Conservation (phyloP, 92 coral and sea anemone species). For the Anthopleura xanthogrammica region DNA sequence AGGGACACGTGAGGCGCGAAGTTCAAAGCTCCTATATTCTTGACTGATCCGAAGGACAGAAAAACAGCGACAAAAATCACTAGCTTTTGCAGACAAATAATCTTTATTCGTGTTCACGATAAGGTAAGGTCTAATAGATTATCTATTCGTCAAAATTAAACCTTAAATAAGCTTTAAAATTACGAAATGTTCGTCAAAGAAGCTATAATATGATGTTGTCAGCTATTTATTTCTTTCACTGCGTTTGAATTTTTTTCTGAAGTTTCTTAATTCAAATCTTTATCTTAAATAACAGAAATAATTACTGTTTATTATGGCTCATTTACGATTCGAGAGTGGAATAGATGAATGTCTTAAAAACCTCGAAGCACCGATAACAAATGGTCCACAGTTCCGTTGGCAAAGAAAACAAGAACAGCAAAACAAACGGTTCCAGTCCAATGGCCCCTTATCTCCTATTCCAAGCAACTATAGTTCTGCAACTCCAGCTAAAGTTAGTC, state of each 20-base stretch:
- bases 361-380: constrained; percentile 85
- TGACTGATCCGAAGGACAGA: background rate
- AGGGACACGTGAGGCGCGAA: background rate
- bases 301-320: constrained; percentile 58
- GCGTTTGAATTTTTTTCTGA: background rate
- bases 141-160: background rate
- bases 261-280: background rate
- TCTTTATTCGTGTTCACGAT: background rate
- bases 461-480: constrained; percentile 29
- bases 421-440: constrained; percentile 19
- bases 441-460: constrained; percentile 53
- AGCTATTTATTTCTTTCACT: background rate
- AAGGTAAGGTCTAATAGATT: background rate
- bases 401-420: constrained; percentile 72
- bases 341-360: constrained; percentile 83
- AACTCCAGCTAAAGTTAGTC: constrained; percentile 39
- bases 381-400: constrained; percentile 90
- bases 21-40: background rate
- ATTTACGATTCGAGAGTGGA: constrained; percentile 81
- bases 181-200: background rate
- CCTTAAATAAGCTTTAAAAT: background rate
- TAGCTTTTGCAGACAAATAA: background rate
- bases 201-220: background rate
- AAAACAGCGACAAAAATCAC: background rate
- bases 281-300: background rate